phyloP scores from a whole-genome alignment of 2,113 vertebrate species.

The Collichthys lucidus region DNA sequence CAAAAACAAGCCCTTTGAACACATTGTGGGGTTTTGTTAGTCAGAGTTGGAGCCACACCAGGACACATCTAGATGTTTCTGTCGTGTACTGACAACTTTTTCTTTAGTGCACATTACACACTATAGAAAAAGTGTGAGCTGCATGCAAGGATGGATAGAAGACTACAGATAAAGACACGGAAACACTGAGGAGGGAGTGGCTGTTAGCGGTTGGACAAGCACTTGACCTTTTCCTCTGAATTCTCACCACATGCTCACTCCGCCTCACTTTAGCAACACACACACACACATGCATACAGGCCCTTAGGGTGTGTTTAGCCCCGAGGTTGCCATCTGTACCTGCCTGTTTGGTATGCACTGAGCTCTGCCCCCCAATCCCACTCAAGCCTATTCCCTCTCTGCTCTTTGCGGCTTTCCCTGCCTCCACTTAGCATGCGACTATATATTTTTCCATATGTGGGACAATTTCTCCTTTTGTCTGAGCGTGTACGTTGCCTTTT shows the following conservation, averaged over 20 bases:
- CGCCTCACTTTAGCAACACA: slow-evolving; percentile 22
- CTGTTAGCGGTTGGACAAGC: slow-evolving; percentile 49
- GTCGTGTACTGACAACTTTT: background rate
- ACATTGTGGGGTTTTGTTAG: too few species aligned
- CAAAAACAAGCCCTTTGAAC: too few species aligned
- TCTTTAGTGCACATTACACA: too few species aligned
- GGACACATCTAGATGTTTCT: background rate
- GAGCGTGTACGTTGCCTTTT: slow-evolving; percentile 6
- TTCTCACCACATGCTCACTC: slow-evolving; percentile 34
- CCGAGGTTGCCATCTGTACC: slow-evolving; percentile 77
- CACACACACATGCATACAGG: slow-evolving; percentile 17
- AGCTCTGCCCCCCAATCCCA: slow-evolving; percentile 51
- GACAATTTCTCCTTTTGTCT: slow-evolving; percentile 6
- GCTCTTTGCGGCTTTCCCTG: slow-evolving; percentile 46
- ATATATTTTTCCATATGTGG: slow-evolving; percentile 13
- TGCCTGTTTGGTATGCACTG: slow-evolving; percentile 74
- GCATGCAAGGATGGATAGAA: background rate
- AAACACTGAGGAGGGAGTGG: slow-evolving; percentile 17
- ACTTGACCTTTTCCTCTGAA: slow-evolving; percentile 60
- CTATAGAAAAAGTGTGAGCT: slow-evolving; percentile 1
- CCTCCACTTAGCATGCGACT: slow-evolving; percentile 28
- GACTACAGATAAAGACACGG: slow-evolving; percentile 36
- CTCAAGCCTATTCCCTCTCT: slow-evolving; percentile 33
- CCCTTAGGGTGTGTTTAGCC: slow-evolving; percentile 73
- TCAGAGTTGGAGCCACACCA: background rate